Percentiles rank a stretch among this genome's conserved stretches.
These are phyloP conservation scores for Tauraco hartlaubi DNA, from an alignment of 2,797 vertebrate genomes.

Conservation along the genomic window DNA sequence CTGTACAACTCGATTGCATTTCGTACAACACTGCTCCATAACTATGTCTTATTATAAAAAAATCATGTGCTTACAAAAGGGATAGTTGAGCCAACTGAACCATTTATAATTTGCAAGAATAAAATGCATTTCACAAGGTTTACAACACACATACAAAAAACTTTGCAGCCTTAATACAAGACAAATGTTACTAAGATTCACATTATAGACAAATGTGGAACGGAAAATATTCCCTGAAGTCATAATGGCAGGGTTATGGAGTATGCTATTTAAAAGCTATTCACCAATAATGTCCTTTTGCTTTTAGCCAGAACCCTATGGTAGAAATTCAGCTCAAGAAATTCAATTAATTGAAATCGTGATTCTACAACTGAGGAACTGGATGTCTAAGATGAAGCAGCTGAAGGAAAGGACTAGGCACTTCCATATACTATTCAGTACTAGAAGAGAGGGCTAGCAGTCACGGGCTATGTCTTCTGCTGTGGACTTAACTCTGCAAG, in stretches of 20 bases:
- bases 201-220: conserved; percentile 38
- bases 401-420: neutral
- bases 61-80: conserved; percentile 75
- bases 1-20: conserved; percentile 79
- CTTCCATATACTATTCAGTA: neutral
- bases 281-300: conserved; percentile 14
- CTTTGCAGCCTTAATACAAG: conserved; percentile 21
- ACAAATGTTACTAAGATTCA: conserved; percentile 39
- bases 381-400: neutral
- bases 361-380: neutral
- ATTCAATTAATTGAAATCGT: conserved; percentile 37
- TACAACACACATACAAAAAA: conserved; percentile 20
- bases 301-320: conserved; percentile 19
- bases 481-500: neutral
- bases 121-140: conserved; percentile 35
- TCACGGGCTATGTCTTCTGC: neutral
- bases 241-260: conserved; percentile 45
- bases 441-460: neutral
- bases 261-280: conserved; percentile 53
- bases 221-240: conserved; percentile 67
- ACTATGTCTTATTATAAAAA: conserved; percentile 78
- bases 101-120: conserved; percentile 45
- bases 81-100: conserved; percentile 23
- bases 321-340: conserved; percentile 30
- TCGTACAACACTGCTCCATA: conserved; percentile 79